Percentiles rank a stretch among this genome's conserved stretches.
These are phyloP conservation scores for Prunella himalayana DNA, from an alignment of 2,113 vertebrate species.

Conservation along the genomic window DNA sequence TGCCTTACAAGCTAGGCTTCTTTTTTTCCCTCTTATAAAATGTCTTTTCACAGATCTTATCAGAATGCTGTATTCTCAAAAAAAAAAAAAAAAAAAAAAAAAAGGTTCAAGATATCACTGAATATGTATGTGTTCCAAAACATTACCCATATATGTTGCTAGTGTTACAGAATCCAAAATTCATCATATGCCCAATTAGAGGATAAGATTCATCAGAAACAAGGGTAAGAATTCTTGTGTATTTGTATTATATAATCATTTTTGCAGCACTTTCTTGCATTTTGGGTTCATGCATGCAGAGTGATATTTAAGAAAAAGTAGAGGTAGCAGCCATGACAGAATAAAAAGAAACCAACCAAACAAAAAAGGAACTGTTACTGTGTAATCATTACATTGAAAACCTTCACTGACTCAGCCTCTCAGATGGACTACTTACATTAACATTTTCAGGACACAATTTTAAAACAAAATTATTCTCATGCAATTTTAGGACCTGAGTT, in stretches of 20 bases:
- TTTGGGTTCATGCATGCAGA: neutral
- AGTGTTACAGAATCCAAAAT: neutral
- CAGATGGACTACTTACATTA: neutral
- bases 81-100: no score
- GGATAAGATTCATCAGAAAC: neutral
- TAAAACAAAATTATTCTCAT: neutral
- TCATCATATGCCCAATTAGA: neutral
- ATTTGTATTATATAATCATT: neutral
- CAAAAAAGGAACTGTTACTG: neutral
- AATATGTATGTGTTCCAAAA: neutral
- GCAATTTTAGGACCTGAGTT: neutral
- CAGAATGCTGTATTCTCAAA: neutral
- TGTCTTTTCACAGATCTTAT: neutral
- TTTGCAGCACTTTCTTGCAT: neutral
- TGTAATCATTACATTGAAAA: neutral
- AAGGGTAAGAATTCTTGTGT: neutral
- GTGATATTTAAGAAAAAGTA: neutral
- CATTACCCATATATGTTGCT: neutral
- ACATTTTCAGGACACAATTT: neutral
- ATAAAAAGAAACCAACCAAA: neutral
- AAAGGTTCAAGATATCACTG: neutral
- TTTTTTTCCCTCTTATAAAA: neutral
- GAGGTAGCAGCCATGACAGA: neutral
- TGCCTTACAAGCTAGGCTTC: neutral
- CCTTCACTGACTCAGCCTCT: neutral